Percentiles rank a stretch among this genome's conserved stretches.
Conservation (phyloP, 2,797 vertebrate genomes). For the Carduelis carduelis region DNA sequence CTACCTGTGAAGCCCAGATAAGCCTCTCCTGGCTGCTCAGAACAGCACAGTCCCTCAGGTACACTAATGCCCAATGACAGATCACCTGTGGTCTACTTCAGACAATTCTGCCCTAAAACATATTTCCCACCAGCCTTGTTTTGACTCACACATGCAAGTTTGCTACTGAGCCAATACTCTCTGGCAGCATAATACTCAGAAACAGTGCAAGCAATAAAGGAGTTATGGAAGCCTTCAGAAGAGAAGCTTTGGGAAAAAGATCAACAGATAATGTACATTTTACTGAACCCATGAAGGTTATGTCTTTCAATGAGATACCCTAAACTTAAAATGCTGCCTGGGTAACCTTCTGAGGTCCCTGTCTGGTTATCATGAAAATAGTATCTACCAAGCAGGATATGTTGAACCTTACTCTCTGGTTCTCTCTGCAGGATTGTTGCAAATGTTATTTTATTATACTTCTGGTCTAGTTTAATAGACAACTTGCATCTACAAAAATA, state of each 20-base stretch:
- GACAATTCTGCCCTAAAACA: not conserved
- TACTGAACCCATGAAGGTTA: not conserved
- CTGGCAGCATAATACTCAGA: not conserved
- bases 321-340: not conserved
- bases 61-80: not conserved
- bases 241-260: not conserved
- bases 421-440: not conserved
- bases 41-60: not conserved
- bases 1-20: conserved; percentile 12
- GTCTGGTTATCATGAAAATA: not conserved
- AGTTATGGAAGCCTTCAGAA: not conserved
- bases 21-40: not conserved
- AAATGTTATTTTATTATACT: not conserved
- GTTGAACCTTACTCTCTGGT: not conserved
- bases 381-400: not conserved
- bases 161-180: not conserved
- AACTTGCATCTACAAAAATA: not conserved
- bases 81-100: not conserved
- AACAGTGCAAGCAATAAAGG: not conserved
- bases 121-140: not conserved
- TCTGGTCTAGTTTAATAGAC: not conserved
- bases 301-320: not conserved
- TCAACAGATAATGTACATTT: not conserved
- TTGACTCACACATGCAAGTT: not conserved
- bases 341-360: not conserved